A percentile compares a stretch with the other conserved stretches of the same genome.
Conservation (phyloP, 2,797 vertebrate genomes). For the Dryobates pubescens region DNA sequence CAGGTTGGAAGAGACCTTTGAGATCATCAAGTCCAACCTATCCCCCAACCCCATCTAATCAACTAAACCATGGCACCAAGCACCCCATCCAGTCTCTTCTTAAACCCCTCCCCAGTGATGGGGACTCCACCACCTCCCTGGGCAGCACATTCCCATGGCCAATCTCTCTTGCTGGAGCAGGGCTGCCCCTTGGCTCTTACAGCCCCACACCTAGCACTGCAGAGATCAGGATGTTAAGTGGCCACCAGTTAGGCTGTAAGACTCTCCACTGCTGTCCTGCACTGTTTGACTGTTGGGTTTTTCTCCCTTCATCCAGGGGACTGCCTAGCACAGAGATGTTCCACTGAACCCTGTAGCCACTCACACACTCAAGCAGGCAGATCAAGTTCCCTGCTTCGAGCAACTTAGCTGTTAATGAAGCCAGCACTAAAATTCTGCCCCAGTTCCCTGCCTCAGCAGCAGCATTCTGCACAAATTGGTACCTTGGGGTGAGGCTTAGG, state of each 20-base stretch:
- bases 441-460: neutral
- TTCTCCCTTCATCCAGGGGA: neutral
- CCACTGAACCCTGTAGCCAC: neutral
- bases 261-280: neutral
- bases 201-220: neutral
- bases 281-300: neutral
- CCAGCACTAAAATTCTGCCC: neutral
- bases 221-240: neutral
- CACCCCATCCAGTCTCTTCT: too few relatives aligned
- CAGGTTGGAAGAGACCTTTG: too few relatives aligned
- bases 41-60: too few relatives aligned
- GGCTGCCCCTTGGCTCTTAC: neutral
- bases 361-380: neutral
- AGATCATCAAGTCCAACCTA: too few relatives aligned
- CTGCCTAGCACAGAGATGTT: neutral
- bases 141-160: too few relatives aligned
- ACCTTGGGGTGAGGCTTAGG: neutral
- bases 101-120: too few relatives aligned
- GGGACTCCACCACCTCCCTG: too few relatives aligned
- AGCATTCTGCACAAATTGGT: neutral
- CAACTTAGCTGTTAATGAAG: conserved; percentile 17
- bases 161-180: neutral
- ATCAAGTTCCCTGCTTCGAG: neutral
- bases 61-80: too few relatives aligned
- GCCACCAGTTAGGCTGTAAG: neutral